Evolutionary conservation across 2,797 vertebrate genomes (phyloP).

Genomic region (Gymnocypris eckloni): DNA sequence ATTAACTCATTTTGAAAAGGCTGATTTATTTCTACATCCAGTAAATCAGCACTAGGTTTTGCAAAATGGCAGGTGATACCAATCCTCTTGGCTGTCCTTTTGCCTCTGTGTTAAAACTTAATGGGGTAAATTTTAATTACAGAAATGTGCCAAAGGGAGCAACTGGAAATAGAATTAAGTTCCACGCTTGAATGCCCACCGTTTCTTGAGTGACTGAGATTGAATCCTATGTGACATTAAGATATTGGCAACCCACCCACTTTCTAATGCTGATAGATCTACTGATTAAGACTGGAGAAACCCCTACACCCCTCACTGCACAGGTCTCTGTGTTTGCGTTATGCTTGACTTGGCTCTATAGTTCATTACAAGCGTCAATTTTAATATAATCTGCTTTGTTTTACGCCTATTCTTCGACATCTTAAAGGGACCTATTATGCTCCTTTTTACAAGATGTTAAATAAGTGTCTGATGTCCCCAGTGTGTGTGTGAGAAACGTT

Average conservation of each 20-base stretch:
- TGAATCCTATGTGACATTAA: constrained; percentile 39
- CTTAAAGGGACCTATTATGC: too few species aligned
- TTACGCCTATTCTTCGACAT: neutral
- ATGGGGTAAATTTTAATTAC: constrained; percentile 45
- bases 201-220: constrained; percentile 30
- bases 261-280: constrained; percentile 63
- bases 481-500: too few species aligned
- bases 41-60: constrained; percentile 40
- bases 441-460: too few species aligned
- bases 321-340: constrained; percentile 32
- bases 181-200: constrained; percentile 9
- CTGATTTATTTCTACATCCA: constrained; percentile 55
- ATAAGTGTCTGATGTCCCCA: too few species aligned
- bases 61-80: constrained; percentile 44
- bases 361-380: constrained; percentile 14
- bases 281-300: constrained; percentile 38
- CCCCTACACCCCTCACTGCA: constrained; percentile 18
- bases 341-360: constrained; percentile 23
- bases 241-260: constrained; percentile 43
- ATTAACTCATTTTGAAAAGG: constrained; percentile 46
- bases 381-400: constrained; percentile 5
- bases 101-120: constrained; percentile 24
- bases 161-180: neutral
- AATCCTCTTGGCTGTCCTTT: constrained; percentile 32
- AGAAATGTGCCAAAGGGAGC: constrained; percentile 24